phyloP scores from a whole-genome alignment of 2,797 vertebrate genomes.

The Hyperoplus lanceolatus region DNA sequence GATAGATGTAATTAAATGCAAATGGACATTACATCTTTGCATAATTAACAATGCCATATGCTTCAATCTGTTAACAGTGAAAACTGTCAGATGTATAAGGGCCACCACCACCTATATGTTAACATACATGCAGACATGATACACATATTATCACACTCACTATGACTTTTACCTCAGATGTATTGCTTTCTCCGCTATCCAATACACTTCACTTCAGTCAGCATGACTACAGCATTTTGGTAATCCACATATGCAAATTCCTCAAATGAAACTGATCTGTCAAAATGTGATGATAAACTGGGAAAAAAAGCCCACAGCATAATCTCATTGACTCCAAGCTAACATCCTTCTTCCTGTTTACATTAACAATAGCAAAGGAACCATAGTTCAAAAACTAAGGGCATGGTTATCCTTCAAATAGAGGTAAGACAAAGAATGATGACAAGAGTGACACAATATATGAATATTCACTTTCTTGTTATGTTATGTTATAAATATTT shows the following conservation, averaged over 20 bases:
- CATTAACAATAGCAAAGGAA: neutral
- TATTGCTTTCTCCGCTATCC: neutral
- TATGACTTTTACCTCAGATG: neutral
- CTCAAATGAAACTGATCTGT: neutral
- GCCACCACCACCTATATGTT: neutral
- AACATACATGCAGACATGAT: neutral
- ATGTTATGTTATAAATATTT: too few species aligned
- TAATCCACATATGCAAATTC: neutral
- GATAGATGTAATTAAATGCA: neutral
- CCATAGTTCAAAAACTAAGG: neutral
- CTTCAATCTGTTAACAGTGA: neutral
- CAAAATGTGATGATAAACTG: neutral
- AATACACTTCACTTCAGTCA: too few species aligned
- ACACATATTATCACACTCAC: neutral
- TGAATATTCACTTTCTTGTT: neutral
- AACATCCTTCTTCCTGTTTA: conserved; percentile 7
- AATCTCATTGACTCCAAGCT: neutral
- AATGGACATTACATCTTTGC: neutral
- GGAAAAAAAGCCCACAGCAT: neutral
- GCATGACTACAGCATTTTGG: too few species aligned
- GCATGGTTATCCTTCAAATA: neutral
- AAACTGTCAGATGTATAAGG: neutral
- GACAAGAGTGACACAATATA: neutral
- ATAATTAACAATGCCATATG: neutral
- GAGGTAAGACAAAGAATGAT: neutral